A percentile compares a stretch with the other conserved stretches of the same genome.
Conservation (phyloP, 1,140 invertebrate species). For the Brachionus plicatilis region DNA sequence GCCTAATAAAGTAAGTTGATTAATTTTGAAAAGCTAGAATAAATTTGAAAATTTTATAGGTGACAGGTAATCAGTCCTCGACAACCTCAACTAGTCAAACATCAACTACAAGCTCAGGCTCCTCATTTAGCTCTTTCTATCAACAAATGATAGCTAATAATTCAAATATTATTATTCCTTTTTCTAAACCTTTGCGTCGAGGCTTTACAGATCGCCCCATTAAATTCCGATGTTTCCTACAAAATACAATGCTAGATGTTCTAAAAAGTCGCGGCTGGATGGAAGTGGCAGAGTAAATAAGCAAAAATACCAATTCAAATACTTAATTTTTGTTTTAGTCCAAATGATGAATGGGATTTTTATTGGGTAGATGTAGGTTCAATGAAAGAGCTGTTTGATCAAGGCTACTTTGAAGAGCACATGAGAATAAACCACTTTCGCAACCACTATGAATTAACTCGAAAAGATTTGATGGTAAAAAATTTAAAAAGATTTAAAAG, state of each 20-base stretch:
- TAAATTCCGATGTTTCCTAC: conserved; percentile 52
- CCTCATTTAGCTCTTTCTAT: not conserved
- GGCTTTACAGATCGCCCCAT: conserved; percentile 48
- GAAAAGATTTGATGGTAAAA: conserved; percentile 59
- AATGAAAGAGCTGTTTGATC: conserved; percentile 57
- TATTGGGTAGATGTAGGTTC: conserved; percentile 59
- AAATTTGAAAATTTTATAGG: not conserved
- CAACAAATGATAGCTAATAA: not conserved
- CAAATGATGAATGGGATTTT: conserved; percentile 58
- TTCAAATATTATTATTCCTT: conserved; percentile 12
- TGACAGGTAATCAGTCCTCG: not conserved
- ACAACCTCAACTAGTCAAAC: not conserved
- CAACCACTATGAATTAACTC: conserved; percentile 58
- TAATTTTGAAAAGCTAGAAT: not conserved
- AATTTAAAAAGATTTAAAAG: conserved; percentile 56
- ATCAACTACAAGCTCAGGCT: not conserved
- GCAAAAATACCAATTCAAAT: not conserved
- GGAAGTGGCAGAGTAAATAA: conserved; percentile 47
- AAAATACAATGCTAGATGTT: conserved; percentile 55
- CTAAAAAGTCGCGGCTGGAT: conserved; percentile 53
- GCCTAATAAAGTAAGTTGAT: not conserved
- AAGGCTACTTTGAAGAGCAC: conserved; percentile 57
- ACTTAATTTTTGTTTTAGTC: conserved; percentile 41
- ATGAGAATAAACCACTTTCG: conserved; percentile 58
- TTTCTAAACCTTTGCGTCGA: conserved; percentile 1